phyloP scores from a whole-genome alignment of 2,113 vertebrate species.

The Cyprinodon brontotheroides region DNA sequence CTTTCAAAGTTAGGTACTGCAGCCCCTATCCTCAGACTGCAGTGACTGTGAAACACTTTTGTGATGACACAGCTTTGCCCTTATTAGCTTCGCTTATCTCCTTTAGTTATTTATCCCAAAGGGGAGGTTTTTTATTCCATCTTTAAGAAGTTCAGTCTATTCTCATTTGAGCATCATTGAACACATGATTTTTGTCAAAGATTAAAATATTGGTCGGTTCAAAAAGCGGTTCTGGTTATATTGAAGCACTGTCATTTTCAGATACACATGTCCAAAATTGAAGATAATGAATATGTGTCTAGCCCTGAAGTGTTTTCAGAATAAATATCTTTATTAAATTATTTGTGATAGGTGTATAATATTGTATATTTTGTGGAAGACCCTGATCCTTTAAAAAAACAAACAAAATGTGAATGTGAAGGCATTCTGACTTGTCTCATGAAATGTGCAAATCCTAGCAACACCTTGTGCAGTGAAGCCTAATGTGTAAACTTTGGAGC shows the following conservation, averaged over 20 bases:
- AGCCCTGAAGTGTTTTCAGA: too few species aligned
- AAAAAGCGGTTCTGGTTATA: background rate
- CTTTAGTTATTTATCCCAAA: background rate
- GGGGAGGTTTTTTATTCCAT: background rate
- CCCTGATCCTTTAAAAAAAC: background rate
- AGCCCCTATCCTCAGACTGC: background rate
- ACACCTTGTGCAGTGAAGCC: background rate
- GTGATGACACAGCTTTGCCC: slow-evolving; percentile 8
- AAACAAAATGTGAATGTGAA: background rate
- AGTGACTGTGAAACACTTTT: background rate
- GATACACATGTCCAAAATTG: background rate
- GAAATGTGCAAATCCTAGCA: background rate
- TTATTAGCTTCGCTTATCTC: slow-evolving; percentile 7
- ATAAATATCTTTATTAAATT: background rate
- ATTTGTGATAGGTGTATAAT: background rate
- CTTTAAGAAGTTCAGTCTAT: background rate
- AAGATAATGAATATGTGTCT: too few species aligned
- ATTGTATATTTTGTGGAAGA: background rate
- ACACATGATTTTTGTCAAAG: background rate
- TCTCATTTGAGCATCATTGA: background rate
- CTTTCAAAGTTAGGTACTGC: slow-evolving; percentile 8
- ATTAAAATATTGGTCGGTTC: background rate
- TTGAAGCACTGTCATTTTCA: background rate
- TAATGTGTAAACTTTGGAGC: slow-evolving; percentile 1
- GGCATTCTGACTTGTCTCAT: too few species aligned